Base-by-base conservation (phyloP, 2,888 invertebrate species). In the Erebia epiphron region DNA sequence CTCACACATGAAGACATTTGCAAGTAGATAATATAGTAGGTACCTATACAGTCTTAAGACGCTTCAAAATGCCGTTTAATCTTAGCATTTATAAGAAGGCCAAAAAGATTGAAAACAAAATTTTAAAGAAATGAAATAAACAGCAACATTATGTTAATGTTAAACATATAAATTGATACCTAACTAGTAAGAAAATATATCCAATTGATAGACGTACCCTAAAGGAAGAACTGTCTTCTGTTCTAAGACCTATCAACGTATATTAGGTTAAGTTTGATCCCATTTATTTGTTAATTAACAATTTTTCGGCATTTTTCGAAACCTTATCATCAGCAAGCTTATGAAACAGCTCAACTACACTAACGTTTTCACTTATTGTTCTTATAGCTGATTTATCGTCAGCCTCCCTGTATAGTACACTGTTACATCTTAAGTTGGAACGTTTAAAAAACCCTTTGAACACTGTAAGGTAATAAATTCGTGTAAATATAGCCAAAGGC, bases 251-350 rank as follows among this genome's bases (percentile, higher is more conserved):
- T 79, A 78, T 79, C 75, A 76, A 77, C 78, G 77, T 76, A 84
- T 52, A 63, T 68, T 72, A 72, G 50, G 64, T 70, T 84, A 83
- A 84, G 85, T 88, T 91, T 92, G 92, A 86, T 92, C 91, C 91
- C 91, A 89, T 89, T 83, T 85, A 68, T 88, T 79, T 80, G 82
- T 81, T 83, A 81, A 82, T 78, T 80, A 79, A 82, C 80, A 67
- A 62, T 70, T 68, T 35, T 49, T 50, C 54, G 65, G 56, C 49
- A 61, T 70, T 66, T 21, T 68, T 46, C 60, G 43, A 65, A 61
- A 68, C 43, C 68, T 65, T 56, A 56, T 54, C 61, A 65, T 68
- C 65, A 65, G 4, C 66, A 67, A 35, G 58, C 67, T 49, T 49
- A 35, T 26, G 16, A 13, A 66, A 54, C 46, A 46, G 56, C 56